phyloP scores from a whole-genome alignment of 2,888 invertebrate species.

The Acronicta aceris region DNA sequence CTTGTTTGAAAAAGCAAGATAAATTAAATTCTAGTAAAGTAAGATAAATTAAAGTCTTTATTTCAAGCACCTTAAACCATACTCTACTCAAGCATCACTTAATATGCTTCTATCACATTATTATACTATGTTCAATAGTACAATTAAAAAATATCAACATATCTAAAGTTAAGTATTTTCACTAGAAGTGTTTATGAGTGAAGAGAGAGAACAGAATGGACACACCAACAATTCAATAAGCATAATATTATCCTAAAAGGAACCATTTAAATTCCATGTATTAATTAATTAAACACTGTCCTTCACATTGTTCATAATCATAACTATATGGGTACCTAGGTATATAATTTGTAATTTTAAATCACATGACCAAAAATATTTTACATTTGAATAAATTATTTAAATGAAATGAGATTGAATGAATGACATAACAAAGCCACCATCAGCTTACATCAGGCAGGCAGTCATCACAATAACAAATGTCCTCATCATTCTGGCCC shows the following conservation, averaged over 20 bases:
- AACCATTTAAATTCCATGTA: constrained; percentile 35
- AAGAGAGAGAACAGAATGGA: constrained; percentile 15
- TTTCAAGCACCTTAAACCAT: neutral
- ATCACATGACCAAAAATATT: constrained; percentile 17
- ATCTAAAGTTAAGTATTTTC: constrained; percentile 53
- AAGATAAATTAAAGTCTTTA: no score
- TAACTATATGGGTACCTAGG: no score
- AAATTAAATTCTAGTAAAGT: no score
- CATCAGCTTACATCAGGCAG: constrained; percentile 86
- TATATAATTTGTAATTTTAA: constrained; percentile 32
- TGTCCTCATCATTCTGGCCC: constrained; percentile 89
- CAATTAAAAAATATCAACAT: constrained; percentile 41
- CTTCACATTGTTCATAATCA: constrained; percentile 34
- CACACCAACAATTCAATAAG: constrained; percentile 28
- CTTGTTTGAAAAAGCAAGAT: no score
- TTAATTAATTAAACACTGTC: constrained; percentile 18
- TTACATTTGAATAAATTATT: constrained; percentile 42
- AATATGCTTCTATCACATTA: constrained; percentile 17
- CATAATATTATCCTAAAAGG: constrained; percentile 29
- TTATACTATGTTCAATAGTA: constrained; percentile 16
- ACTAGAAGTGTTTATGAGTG: constrained; percentile 27
- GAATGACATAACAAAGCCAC: constrained; percentile 47
- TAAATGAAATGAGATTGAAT: constrained; percentile 35
- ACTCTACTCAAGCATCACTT: neutral
- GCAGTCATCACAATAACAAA: constrained; percentile 94